phyloP scores from a whole-genome alignment of 1,140 invertebrate species.

The Ruditapes philippinarum region DNA sequence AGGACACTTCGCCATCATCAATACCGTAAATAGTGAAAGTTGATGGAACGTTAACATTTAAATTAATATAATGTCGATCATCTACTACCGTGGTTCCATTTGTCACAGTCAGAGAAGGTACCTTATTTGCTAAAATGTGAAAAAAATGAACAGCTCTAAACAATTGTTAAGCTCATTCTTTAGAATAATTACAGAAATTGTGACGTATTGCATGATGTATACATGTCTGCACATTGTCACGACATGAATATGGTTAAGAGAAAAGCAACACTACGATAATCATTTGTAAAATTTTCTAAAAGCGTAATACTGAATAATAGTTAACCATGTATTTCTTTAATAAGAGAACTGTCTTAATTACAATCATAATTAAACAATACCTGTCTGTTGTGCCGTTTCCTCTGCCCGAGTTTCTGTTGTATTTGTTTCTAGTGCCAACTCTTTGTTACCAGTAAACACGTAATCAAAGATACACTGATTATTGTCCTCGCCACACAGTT shows the following conservation, averaged over 20 bases:
- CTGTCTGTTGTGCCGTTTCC: neutral
- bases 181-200: no score
- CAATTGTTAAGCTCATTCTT: no score
- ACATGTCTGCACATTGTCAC: no score
- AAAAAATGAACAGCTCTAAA: no score
- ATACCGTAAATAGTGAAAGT: neutral
- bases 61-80: neutral
- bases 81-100: neutral
- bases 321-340: no score
- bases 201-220: no score
- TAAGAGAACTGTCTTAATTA: no score
- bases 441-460: conserved; percentile 67
- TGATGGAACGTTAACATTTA: neutral
- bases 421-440: conserved; percentile 58
- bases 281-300: no score
- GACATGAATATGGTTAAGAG: no score
- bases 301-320: no score
- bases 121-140: conserved; percentile 1
- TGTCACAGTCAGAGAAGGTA: neutral
- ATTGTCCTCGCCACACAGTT: conserved; percentile 63
- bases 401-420: conserved; percentile 4
- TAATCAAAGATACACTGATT: conserved; percentile 70
- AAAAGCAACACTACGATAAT: no score
- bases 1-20: neutral
- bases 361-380: no score